Percentiles rank a stretch among this genome's conserved stretches.
Conservation (phyloP, 2,888 invertebrate genomes). For the Sericinus montela region DNA sequence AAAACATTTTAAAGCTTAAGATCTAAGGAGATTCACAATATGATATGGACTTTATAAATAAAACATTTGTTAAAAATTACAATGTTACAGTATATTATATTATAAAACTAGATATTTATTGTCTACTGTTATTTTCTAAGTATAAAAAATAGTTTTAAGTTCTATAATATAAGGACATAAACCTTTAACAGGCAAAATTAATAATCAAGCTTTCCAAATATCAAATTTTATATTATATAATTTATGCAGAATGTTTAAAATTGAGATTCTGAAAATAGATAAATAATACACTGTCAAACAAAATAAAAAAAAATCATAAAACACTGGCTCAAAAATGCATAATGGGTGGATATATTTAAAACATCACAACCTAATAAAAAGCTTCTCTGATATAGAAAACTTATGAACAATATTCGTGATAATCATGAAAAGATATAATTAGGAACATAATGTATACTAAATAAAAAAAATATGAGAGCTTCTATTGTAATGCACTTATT, state of each 20-base stretch:
- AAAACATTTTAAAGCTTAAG: constrained; percentile 26
- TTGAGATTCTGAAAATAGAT: background rate
- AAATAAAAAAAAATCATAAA: background rate
- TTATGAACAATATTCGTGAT: constrained; percentile 5
- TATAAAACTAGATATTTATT: constrained; percentile 16
- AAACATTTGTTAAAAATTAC: constrained; percentile 14
- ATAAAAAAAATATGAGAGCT: constrained; percentile 31
- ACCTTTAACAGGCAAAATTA: constrained; percentile 12
- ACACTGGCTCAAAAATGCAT: background rate
- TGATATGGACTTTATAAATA: constrained; percentile 6
- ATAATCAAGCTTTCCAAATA: constrained; percentile 6
- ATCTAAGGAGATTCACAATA: constrained; percentile 37
- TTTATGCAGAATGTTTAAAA: background rate
- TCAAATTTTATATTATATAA: constrained; percentile 6
- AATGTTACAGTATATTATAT: background rate
- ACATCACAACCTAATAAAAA: constrained; percentile 17
- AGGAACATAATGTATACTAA: constrained; percentile 24
- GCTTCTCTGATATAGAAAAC: constrained; percentile 21
- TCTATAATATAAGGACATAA: constrained; percentile 11
- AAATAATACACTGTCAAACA: background rate
- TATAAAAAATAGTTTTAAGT: constrained; percentile 18
- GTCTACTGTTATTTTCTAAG: constrained; percentile 12
- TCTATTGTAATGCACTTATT: constrained; percentile 22
- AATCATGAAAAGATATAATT: constrained; percentile 12
- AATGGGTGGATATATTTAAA: constrained; percentile 19